phyloP scores from a whole-genome alignment of 64 coral and sea anemone species.

The Acropora yongei region DNA sequence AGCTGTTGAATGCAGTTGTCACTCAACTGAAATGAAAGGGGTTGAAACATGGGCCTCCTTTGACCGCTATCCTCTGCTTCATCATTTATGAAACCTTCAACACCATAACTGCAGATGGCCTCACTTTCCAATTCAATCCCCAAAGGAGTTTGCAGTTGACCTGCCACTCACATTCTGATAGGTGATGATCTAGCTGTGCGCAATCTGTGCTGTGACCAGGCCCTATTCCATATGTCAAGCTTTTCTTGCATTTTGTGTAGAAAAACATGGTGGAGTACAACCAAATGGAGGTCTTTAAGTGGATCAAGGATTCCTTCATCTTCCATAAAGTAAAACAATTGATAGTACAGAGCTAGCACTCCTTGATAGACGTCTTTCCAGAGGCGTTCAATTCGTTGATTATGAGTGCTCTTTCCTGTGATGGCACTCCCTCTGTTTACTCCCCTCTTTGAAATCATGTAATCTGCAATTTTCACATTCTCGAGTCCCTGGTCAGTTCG shows the following conservation, averaged over 20 bases:
- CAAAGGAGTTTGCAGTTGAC: conserved; percentile 70
- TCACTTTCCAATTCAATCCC: conserved; percentile 44
- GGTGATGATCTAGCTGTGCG: conserved; percentile 66
- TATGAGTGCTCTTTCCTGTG: conserved; percentile 76
- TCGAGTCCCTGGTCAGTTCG: not conserved
- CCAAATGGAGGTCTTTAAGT: conserved; percentile 59
- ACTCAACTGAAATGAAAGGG: conserved; percentile 21
- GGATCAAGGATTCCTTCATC: conserved; percentile 70
- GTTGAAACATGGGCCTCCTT: conserved; percentile 55
- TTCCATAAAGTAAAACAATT: conserved; percentile 11
- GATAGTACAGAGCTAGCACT: conserved; percentile 61
- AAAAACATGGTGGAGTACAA: conserved; percentile 79
- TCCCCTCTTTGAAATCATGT: conserved; percentile 42
- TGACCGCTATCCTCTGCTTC: conserved; percentile 25
- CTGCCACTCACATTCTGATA: conserved; percentile 58
- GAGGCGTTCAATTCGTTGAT: conserved; percentile 56
- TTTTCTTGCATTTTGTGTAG: conserved; percentile 64
- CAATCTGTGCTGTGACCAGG: conserved; percentile 70
- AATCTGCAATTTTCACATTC: not conserved
- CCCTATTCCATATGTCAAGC: conserved; percentile 50
- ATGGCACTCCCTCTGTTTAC: conserved; percentile 76
- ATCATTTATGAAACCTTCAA: conserved; percentile 65
- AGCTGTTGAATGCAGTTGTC: conserved; percentile 49
- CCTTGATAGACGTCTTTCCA: conserved; percentile 68
- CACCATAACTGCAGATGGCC: conserved; percentile 55